Evolutionary conservation across 2,888 invertebrate species (phyloP).

Genomic region (Cephus nigrinus): DNA sequence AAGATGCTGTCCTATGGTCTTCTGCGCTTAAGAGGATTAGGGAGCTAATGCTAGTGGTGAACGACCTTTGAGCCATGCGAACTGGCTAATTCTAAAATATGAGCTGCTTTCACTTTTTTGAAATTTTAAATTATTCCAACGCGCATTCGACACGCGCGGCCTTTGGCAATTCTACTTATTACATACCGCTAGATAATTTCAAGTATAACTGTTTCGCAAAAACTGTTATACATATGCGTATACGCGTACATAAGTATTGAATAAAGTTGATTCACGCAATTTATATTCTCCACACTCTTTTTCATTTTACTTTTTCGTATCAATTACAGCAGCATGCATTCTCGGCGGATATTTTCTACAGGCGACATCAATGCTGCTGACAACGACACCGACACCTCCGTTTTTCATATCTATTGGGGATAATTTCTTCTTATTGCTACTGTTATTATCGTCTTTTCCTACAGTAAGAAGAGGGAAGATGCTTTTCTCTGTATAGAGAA

Average conservation of each 20-base stretch:
- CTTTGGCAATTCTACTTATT: background rate
- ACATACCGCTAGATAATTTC: background rate
- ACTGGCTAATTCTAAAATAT: constrained; percentile 3
- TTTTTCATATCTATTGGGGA: background rate
- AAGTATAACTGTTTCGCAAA: background rate
- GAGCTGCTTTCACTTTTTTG: constrained; percentile 1
- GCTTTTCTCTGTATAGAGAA: background rate
- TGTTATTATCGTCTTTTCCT: background rate
- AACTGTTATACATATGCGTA: background rate
- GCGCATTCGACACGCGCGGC: background rate
- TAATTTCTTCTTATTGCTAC: background rate
- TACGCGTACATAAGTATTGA: background rate
- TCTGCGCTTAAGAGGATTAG: constrained; percentile 39
- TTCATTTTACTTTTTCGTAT: background rate
- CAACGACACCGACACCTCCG: background rate
- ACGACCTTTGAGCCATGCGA: background rate
- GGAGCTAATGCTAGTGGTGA: background rate
- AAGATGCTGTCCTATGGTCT: constrained; percentile 23
- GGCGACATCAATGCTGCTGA: background rate
- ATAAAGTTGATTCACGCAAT: background rate
- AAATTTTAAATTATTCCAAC: background rate
- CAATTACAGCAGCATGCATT: background rate
- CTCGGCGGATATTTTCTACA: background rate
- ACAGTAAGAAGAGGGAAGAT: background rate
- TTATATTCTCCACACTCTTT: background rate